These are phyloP conservation scores for Endomychus coccineus DNA, from an alignment of 2,888 invertebrate genomes.

Conservation along the genomic window DNA sequence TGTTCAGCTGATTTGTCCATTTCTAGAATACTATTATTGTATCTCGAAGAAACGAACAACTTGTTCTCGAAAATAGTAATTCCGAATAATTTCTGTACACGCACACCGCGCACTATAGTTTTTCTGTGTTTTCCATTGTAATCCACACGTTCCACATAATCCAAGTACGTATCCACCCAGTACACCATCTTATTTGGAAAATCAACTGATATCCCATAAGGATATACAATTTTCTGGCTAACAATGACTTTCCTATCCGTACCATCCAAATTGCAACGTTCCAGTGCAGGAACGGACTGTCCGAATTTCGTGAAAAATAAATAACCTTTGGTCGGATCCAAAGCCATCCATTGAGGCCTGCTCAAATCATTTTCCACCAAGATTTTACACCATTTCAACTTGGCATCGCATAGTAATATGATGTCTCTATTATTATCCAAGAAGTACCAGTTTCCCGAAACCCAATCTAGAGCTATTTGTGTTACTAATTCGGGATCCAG, in stretches of 20 bases:
- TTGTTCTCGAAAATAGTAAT: slow-evolving; percentile 67
- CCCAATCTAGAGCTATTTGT: slow-evolving; percentile 76
- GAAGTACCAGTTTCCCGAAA: slow-evolving; percentile 81
- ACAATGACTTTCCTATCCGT: slow-evolving; percentile 54
- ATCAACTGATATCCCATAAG: slow-evolving; percentile 66
- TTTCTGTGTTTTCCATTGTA: slow-evolving; percentile 63
- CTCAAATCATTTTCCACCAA: slow-evolving; percentile 59
- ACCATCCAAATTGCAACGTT: slow-evolving; percentile 60
- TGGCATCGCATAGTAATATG: slow-evolving; percentile 31
- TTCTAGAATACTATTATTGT: slow-evolving; percentile 55
- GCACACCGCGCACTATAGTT: slow-evolving; percentile 48
- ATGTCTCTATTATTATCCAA: slow-evolving; percentile 44
- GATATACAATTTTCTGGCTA: slow-evolving; percentile 66
- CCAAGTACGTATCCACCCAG: slow-evolving; percentile 76
- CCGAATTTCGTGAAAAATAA: slow-evolving; percentile 78
- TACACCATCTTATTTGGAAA: slow-evolving; percentile 62
- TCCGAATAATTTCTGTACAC: slow-evolving; percentile 61
- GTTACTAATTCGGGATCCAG: slow-evolving; percentile 60
- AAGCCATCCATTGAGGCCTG: slow-evolving; percentile 65
- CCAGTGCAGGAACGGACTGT: slow-evolving; percentile 53
- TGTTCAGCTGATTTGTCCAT: slow-evolving; percentile 52
- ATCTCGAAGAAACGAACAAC: slow-evolving; percentile 68
- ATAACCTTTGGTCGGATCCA: slow-evolving; percentile 69
- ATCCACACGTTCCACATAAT: slow-evolving; percentile 69
- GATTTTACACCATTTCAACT: slow-evolving; percentile 59